Conservation (phyloP, 2,113 vertebrate species). For the Peromyscus polionotus region DNA sequence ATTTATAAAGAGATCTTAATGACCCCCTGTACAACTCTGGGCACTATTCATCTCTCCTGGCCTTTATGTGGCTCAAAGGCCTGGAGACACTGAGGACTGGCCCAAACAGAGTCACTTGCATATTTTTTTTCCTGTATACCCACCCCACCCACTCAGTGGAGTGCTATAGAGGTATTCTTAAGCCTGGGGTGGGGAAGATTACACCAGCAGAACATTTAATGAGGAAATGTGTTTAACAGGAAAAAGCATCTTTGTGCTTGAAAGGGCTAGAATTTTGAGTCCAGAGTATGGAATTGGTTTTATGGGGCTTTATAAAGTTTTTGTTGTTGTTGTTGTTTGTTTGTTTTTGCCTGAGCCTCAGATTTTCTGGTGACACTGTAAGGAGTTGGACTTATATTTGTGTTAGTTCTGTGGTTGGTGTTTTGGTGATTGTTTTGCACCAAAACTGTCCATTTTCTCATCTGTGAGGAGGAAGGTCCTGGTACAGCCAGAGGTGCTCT, state of each 20-base stretch:
- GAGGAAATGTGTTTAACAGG: conserved; percentile 9
- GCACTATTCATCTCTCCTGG: background rate
- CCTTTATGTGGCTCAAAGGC: background rate
- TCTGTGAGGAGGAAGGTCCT: conserved; percentile 84
- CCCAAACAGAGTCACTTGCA: conserved; percentile 27
- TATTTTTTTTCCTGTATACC: conserved; percentile 11
- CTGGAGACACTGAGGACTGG: background rate
- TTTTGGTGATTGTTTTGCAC: background rate
- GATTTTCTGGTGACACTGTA: background rate
- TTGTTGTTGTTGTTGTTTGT: background rate
- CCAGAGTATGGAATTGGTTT: background rate
- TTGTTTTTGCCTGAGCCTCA: background rate
- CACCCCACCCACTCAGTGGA: background rate
- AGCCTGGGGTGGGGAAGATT: conserved; percentile 31
- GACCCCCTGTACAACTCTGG: background rate
- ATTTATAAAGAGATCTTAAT: background rate
- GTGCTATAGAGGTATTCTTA: background rate
- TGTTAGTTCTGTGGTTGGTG: conserved; percentile 48
- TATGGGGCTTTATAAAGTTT: background rate
- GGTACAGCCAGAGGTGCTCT: conserved; percentile 86
- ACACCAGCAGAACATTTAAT: conserved; percentile 47
- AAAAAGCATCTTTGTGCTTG: background rate
- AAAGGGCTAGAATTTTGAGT: background rate
- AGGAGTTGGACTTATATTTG: background rate
- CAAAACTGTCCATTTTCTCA: conserved; percentile 86